Conservation (phyloP, 2,797 vertebrate species). For the Centroberyx gerrardi region DNA sequence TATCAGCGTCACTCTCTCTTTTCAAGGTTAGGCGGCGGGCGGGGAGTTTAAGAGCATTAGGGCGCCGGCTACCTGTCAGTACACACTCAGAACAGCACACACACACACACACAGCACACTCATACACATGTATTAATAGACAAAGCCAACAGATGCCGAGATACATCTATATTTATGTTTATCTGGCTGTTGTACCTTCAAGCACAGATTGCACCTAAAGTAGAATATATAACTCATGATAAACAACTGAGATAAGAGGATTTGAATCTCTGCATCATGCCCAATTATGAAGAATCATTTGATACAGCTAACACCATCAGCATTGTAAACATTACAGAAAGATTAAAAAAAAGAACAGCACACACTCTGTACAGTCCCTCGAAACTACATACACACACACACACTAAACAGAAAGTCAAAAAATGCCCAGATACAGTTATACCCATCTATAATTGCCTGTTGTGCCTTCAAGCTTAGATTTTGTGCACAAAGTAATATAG, state of each 20-base stretch:
- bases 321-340: slow-evolving; percentile 71
- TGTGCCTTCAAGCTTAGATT: slow-evolving; percentile 49
- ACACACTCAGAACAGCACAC: slow-evolving; percentile 32
- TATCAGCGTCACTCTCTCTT: slow-evolving; percentile 77
- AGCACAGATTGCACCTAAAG: slow-evolving; percentile 24
- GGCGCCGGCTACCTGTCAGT: slow-evolving; percentile 50
- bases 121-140: slow-evolving; percentile 6
- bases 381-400: slow-evolving; percentile 59
- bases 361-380: slow-evolving; percentile 63
- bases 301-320: slow-evolving; percentile 66
- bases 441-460: slow-evolving; percentile 21
- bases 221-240: slow-evolving; percentile 42
- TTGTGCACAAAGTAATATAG: slow-evolving; percentile 14
- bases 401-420: slow-evolving; percentile 42
- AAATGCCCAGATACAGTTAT: slow-evolving; percentile 36
- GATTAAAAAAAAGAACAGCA: slow-evolving; percentile 77
- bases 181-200: not conserved
- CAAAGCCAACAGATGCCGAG: not conserved
- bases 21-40: slow-evolving; percentile 75
- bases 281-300: slow-evolving; percentile 80
- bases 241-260: slow-evolving; percentile 73
- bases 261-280: slow-evolving; percentile 64
- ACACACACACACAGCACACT: not conserved
- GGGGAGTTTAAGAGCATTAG: slow-evolving; percentile 63
- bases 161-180: not conserved